A percentile compares a stretch with the other conserved stretches of the same genome.
Conservation (phyloP, 1,140 invertebrate species). For the Hyposmocoma kahamanoa region DNA sequence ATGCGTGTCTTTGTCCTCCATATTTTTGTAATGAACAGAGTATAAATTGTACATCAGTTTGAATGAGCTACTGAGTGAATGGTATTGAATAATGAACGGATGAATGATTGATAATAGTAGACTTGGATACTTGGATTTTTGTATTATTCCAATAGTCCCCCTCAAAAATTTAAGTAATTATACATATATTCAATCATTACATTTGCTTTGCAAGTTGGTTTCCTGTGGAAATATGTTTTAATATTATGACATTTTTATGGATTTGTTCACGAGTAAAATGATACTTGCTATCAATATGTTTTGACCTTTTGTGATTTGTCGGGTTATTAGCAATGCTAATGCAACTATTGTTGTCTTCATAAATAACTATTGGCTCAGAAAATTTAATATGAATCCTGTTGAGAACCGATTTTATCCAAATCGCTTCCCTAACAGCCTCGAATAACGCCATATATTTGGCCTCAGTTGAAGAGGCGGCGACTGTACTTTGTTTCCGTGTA, state of each 20-base stretch:
- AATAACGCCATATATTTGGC: conserved; percentile 31
- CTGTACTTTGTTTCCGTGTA: conserved; percentile 33
- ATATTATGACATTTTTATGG: conserved; percentile 13
- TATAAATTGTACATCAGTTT: no score
- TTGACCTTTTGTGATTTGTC: conserved; percentile 16
- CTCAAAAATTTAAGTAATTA: no score
- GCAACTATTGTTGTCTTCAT: conserved; percentile 16
- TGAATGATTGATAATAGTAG: no score
- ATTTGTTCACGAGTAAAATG: conserved; percentile 22
- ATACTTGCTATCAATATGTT: conserved; percentile 31
- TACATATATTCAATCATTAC: no score
- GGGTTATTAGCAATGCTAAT: conserved; percentile 26
- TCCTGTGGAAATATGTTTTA: conserved; percentile 25
- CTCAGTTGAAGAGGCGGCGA: conserved; percentile 37
- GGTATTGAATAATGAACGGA: no score
- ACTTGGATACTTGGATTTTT: no score
- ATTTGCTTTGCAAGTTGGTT: conserved; percentile 31
- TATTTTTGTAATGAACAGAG: no score
- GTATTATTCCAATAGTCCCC: no score
- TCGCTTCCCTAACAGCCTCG: conserved; percentile 30
- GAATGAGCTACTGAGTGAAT: no score
- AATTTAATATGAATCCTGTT: conserved; percentile 1
- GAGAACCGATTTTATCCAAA: conserved; percentile 27
- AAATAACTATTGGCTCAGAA: conserved; percentile 10
- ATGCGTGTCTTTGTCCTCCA: no score